Conservation (phyloP, 2,113 vertebrate genomes). For the Natator depressus region DNA sequence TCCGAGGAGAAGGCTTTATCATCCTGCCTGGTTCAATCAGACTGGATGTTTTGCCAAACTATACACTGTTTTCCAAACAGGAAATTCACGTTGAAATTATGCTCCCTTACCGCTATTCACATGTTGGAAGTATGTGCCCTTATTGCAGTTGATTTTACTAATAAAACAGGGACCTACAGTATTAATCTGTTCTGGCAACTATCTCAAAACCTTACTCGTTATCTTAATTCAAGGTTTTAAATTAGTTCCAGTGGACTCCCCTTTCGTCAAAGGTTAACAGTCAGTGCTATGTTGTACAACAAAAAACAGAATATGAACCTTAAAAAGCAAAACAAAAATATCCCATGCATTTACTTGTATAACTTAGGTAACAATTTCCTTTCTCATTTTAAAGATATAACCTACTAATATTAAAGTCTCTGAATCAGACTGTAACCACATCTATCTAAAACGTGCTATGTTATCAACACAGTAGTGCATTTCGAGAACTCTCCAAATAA, state of each 20-base stretch:
- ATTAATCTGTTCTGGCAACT: conserved; percentile 15
- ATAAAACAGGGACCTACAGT: neutral
- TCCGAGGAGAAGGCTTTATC: neutral
- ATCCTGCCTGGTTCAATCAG: neutral
- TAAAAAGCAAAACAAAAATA: neutral
- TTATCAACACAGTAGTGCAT: neutral
- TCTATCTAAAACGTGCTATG: neutral
- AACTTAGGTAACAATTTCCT: neutral
- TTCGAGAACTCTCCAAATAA: neutral
- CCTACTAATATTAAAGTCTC: neutral
- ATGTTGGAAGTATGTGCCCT: neutral
- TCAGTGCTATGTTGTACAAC: neutral
- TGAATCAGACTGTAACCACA: neutral
- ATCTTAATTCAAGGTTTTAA: neutral
- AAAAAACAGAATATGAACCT: neutral
- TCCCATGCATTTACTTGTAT: neutral
- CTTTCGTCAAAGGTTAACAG: neutral
- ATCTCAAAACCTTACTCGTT: neutral
- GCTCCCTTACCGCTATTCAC: neutral
- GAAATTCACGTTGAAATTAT: neutral
- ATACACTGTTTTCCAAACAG: neutral
- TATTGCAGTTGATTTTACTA: neutral
- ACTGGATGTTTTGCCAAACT: neutral
- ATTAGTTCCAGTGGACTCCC: neutral
- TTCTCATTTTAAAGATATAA: neutral